Evolutionary conservation across 2,113 vertebrate genomes (phyloP), one percentile per base, ranked within the genome.

Genomic region (Rhegmatorhina hoffmannsi): DNA sequence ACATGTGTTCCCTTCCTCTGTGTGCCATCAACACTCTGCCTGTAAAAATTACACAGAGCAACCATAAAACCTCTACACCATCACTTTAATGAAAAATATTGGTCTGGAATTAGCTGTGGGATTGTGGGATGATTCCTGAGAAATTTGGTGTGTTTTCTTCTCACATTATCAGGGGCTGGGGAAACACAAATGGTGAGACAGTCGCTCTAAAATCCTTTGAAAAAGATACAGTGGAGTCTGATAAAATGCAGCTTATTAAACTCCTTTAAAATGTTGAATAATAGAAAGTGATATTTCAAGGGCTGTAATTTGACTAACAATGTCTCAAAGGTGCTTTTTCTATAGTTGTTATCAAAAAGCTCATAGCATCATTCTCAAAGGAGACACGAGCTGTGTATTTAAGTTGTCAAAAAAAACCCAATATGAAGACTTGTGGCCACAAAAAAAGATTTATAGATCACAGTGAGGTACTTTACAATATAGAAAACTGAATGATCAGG

Each of bases 311-410:
- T 91, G 78, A 58, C 67, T 93, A 50, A 83, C 87, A 92, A 19
- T 84, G 79, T 18, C 55, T 95, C 85, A 86, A 29, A 17, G 74
- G 75, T 96, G 75, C 50, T 77, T 92, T 87, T 91, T 94, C 81
- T 83, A 9, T 46, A 40, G 49, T 47, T 94, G 50, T 19, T 81
- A 74, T 77, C 43, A 83, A 90, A 85, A 87, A 63, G 28, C 33
- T 33, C 47, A 5, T 18, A 33, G 72, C 60, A 34, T 58, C 1
- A 0, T 86, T 94, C 68, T 67, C 66, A 33, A 68, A 73, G 62
- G 63, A 87, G 43, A 31, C 34, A 76, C 84, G 56, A 58, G 60
- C 64, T 63, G 47, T 59, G 62, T 34, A 36, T 55, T 88, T 78
- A 62, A 72, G 49, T 78, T 75, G 46, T 67, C 47, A 88, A 67